Evolutionary conservation across 2,888 invertebrate genomes (phyloP).

Genomic region (Spicauda simplicius): DNA sequence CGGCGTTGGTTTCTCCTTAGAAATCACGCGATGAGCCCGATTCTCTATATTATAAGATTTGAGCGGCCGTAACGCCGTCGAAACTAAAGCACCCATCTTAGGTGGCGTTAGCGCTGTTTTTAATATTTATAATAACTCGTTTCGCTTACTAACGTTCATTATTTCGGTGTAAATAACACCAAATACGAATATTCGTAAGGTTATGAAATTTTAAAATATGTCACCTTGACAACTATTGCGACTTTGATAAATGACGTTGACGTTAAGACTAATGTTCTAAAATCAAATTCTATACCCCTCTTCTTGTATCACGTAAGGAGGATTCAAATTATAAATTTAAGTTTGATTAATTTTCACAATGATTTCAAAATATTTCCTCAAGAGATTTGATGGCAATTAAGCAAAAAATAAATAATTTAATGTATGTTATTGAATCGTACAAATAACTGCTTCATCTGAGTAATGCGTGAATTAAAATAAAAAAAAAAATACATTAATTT

Average conservation of each 20-base stretch:
- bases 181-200: constrained; percentile 18
- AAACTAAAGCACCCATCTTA: constrained; percentile 88
- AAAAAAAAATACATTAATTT: too few relatives aligned
- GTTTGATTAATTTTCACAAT: too few relatives aligned
- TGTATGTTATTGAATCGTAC: too few relatives aligned
- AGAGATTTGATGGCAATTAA: too few relatives aligned
- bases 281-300: too few relatives aligned
- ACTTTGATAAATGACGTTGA: neutral
- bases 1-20: constrained; percentile 86
- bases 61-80: constrained; percentile 84
- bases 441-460: too few relatives aligned
- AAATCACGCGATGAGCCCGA: constrained; percentile 89
- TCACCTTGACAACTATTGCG: neutral
- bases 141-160: neutral
- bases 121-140: neutral
- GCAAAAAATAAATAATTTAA: too few relatives aligned
- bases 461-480: too few relatives aligned
- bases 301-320: too few relatives aligned
- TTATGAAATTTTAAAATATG: constrained; percentile 37
- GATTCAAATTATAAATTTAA: too few relatives aligned
- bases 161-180: constrained; percentile 12
- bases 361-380: too few relatives aligned
- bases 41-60: constrained; percentile 90
- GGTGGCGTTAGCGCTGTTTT: constrained; percentile 61
- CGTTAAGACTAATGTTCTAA: neutral